Conservation (phyloP, 2,888 invertebrate genomes). For the Aphodius granarius region DNA sequence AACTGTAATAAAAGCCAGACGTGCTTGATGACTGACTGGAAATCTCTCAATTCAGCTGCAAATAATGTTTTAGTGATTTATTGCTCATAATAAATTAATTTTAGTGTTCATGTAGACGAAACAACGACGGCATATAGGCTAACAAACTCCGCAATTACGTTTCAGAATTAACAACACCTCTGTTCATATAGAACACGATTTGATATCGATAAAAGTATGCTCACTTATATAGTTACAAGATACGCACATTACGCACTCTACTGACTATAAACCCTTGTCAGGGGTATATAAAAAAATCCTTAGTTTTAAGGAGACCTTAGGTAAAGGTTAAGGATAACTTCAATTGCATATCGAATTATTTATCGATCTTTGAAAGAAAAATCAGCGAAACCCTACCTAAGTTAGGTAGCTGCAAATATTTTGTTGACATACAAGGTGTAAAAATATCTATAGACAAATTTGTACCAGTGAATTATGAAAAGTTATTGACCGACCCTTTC, state of each 20-base stretch:
- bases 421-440: too few relatives aligned
- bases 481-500: too few relatives aligned
- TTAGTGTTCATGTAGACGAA: background rate
- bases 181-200: background rate
- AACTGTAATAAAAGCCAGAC: background rate
- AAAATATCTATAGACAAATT: too few relatives aligned
- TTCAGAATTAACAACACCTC: background rate
- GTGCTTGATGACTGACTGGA: background rate
- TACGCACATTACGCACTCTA: too few relatives aligned
- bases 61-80: background rate
- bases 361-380: background rate
- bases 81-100: background rate
- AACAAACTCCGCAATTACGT: background rate
- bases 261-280: too few relatives aligned
- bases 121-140: background rate
- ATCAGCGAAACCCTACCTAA: too few relatives aligned
- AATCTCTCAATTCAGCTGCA: background rate
- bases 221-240: too few relatives aligned
- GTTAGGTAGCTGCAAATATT: too few relatives aligned
- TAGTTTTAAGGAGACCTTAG: too few relatives aligned
- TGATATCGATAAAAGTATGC: background rate
- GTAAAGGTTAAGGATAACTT: background rate
- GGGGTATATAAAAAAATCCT: too few relatives aligned
- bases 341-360: background rate
- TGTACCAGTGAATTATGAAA: too few relatives aligned